Evolutionary conservation across 1,140 invertebrate genomes (phyloP).

Genomic region (Papilio polyxenes): DNA sequence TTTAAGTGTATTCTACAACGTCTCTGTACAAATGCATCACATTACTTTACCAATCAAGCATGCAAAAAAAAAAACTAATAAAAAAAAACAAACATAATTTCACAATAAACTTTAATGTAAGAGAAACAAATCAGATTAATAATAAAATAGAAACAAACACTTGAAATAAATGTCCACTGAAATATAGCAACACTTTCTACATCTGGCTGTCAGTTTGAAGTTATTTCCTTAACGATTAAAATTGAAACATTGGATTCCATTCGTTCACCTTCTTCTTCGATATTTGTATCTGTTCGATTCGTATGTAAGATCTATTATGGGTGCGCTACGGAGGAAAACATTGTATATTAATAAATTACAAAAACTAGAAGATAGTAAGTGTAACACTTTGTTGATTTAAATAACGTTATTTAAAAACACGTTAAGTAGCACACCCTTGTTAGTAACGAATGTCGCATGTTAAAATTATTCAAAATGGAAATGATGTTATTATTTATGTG

Average conservation of each 20-base stretch:
- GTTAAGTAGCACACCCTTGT: slow-evolving; percentile 62
- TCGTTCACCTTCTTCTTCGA: slow-evolving; percentile 68
- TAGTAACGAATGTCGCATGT: slow-evolving; percentile 44
- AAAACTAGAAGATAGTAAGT: not conserved
- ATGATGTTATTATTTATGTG: not conserved
- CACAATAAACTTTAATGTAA: slow-evolving; percentile 74
- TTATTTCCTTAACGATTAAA: slow-evolving; percentile 44
- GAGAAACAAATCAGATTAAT: slow-evolving; percentile 64
- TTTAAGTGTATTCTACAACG: slow-evolving; percentile 37
- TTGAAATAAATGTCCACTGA: slow-evolving; percentile 61
- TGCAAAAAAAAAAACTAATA: slow-evolving; percentile 76
- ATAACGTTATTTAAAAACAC: slow-evolving; percentile 20
- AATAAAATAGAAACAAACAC: slow-evolving; percentile 65
- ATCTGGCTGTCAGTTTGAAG: slow-evolving; percentile 50
- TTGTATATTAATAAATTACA: slow-evolving; percentile 50
- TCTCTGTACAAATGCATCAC: slow-evolving; percentile 23
- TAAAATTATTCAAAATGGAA: slow-evolving; percentile 35
- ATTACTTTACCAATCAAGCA: slow-evolving; percentile 59
- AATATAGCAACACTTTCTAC: slow-evolving; percentile 64
- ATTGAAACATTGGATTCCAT: slow-evolving; percentile 45
- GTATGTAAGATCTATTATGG: slow-evolving; percentile 74
- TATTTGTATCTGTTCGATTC: slow-evolving; percentile 75
- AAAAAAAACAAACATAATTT: slow-evolving; percentile 71
- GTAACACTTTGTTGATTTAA: not conserved
- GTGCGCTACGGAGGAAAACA: slow-evolving; percentile 76